A percentile compares a stretch with the other conserved stretches of the same genome.
These are phyloP conservation scores for Stictonetta naevosa DNA, from an alignment of 2,113 vertebrate genomes.

Conservation along the genomic window DNA sequence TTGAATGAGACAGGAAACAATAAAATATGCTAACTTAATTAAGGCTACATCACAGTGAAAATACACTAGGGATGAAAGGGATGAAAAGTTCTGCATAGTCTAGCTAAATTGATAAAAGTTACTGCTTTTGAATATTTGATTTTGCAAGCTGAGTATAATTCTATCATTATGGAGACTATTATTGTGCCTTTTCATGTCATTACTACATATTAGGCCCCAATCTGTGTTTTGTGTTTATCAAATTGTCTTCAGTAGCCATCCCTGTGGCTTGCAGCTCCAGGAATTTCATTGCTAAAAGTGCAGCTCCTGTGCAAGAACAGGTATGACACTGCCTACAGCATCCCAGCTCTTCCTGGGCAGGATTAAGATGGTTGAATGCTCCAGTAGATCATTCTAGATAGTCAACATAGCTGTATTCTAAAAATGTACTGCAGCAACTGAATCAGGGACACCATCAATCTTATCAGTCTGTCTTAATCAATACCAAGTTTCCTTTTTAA, in stretches of 20 bases:
- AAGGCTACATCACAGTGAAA: neutral
- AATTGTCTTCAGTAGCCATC: neutral
- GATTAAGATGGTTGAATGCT: neutral
- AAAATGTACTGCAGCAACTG: neutral
- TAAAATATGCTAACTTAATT: constrained; percentile 39
- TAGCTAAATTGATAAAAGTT: neutral
- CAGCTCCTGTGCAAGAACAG: neutral
- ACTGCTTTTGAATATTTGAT: neutral
- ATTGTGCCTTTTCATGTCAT: neutral
- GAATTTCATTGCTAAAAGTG: neutral
- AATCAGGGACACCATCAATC: neutral
- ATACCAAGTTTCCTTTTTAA: neutral
- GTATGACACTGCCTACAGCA: neutral
- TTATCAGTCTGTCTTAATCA: neutral
- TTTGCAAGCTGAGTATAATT: neutral
- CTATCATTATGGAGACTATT: neutral
- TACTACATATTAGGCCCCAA: neutral
- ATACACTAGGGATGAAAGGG: neutral
- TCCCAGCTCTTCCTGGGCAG: neutral
- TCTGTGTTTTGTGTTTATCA: neutral
- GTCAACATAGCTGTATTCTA: neutral
- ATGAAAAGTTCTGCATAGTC: neutral
- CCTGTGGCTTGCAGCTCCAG: neutral
- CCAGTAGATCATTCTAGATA: neutral
- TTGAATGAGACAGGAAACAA: constrained; percentile 24